Evolutionary conservation across 2,797 vertebrate species (phyloP).

Genomic region (Bryconaethiops microstoma): DNA sequence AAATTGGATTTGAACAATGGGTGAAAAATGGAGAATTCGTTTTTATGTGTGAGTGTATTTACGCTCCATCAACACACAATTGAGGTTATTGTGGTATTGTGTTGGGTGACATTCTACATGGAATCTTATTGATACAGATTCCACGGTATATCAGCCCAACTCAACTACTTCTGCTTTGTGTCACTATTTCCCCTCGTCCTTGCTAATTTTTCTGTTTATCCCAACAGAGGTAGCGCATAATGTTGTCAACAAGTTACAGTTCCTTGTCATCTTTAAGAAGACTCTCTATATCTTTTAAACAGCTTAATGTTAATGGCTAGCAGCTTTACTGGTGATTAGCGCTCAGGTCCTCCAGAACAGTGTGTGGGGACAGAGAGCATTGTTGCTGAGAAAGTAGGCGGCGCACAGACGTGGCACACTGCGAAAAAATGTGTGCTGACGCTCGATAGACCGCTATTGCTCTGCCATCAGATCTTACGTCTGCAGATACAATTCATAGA

Average conservation of each 20-base stretch:
- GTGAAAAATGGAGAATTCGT: constrained; percentile 79
- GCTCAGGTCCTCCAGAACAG: constrained; percentile 50
- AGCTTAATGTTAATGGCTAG: constrained; percentile 65
- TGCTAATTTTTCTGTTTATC: background rate
- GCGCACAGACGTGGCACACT: constrained; percentile 7
- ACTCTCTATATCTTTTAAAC: constrained; percentile 59
- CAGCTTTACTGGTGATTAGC: constrained; percentile 59
- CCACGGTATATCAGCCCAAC: background rate
- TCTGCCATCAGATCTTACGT: background rate
- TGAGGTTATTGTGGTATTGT: constrained; percentile 56
- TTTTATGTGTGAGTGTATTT: constrained; percentile 70
- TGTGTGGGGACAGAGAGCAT: constrained; percentile 18
- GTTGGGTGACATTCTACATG: constrained; percentile 44
- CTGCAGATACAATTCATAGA: background rate
- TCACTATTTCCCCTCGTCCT: background rate
- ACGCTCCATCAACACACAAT: constrained; percentile 56
- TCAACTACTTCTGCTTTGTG: background rate
- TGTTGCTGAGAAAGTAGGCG: constrained; percentile 53
- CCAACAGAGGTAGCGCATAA: background rate
- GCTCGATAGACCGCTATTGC: background rate
- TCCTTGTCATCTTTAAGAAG: constrained; percentile 43
- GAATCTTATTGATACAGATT: constrained; percentile 32
- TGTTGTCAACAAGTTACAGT: constrained; percentile 6
- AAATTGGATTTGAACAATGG: constrained; percentile 85
- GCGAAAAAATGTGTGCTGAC: background rate